phyloP scores from a whole-genome alignment of 2,113 vertebrate species.

The Heloderma charlesbogerti region DNA sequence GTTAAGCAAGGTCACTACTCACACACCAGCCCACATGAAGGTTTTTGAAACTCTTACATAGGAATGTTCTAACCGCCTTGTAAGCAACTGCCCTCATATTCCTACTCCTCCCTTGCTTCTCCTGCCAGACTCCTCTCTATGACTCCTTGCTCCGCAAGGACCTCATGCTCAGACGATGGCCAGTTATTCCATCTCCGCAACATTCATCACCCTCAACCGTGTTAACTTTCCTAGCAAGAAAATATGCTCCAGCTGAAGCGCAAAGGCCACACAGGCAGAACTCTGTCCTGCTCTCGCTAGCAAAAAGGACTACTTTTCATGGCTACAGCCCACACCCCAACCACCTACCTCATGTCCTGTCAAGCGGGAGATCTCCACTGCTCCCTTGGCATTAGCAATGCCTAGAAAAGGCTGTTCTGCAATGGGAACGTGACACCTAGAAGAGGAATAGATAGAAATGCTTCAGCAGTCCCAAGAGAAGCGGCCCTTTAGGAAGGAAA shows the following conservation, averaged over 20 bases:
- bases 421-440: slow-evolving; percentile 89
- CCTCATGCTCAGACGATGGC: neutral
- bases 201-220: neutral
- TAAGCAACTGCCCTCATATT: neutral
- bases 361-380: slow-evolving; percentile 83
- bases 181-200: neutral
- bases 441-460: slow-evolving; percentile 17
- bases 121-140: neutral
- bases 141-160: neutral
- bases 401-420: slow-evolving; percentile 82
- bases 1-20: neutral
- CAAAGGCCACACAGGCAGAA: neutral
- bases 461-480: rapidly evolving
- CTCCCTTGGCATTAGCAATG: slow-evolving; percentile 85
- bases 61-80: neutral
- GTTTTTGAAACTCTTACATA: neutral
- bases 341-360: slow-evolving; percentile 82
- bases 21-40: neutral
- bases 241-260: neutral
- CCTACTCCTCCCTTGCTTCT: neutral
- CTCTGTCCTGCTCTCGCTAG: rapidly evolving
- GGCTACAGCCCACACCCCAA: neutral
- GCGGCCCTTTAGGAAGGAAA: neutral
- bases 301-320: neutral
- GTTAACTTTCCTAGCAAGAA: neutral